A percentile compares a stretch with the other conserved stretches of the same genome.
These are phyloP conservation scores for Parelbella ahira DNA, from an alignment of 2,888 invertebrate genomes.

Conservation along the genomic window DNA sequence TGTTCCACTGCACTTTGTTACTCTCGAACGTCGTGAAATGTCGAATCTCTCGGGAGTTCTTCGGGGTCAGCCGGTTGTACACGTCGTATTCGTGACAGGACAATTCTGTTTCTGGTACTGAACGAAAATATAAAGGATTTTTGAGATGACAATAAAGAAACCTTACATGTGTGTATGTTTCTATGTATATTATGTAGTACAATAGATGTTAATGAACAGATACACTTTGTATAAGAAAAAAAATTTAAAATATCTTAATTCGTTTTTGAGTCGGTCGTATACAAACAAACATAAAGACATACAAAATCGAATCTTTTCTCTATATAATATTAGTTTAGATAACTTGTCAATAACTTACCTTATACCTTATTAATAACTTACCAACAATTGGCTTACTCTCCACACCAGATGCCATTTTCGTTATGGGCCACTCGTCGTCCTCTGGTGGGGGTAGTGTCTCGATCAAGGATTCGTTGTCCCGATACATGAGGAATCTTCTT, in stretches of 20 bases:
- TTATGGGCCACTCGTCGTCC: constrained; percentile 44
- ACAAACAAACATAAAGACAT: no score
- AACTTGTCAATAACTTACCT: no score
- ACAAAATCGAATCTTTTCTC: no score
- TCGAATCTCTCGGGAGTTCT: constrained; percentile 48
- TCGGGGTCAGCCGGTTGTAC: constrained; percentile 45
- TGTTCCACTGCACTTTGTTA: constrained; percentile 72
- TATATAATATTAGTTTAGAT: no score
- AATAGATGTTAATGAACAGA: no score
- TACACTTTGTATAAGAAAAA: no score
- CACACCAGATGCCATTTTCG: constrained; percentile 29
- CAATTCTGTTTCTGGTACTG: constrained; percentile 37
- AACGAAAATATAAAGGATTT: background rate
- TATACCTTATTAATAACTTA: no score
- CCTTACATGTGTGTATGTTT: no score
- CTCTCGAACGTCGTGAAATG: constrained; percentile 72
- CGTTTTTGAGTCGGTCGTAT: no score
- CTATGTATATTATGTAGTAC: no score
- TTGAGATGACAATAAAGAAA: no score
- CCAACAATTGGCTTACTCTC: constrained; percentile 40
- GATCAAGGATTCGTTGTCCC: constrained; percentile 50
- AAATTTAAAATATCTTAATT: no score
- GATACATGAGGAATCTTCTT: constrained; percentile 59
- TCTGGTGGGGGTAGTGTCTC: constrained; percentile 59
- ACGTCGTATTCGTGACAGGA: constrained; percentile 47